Evolutionary conservation across 2,113 vertebrate species (phyloP).

Genomic region (Illadopsis cleaveri): DNA sequence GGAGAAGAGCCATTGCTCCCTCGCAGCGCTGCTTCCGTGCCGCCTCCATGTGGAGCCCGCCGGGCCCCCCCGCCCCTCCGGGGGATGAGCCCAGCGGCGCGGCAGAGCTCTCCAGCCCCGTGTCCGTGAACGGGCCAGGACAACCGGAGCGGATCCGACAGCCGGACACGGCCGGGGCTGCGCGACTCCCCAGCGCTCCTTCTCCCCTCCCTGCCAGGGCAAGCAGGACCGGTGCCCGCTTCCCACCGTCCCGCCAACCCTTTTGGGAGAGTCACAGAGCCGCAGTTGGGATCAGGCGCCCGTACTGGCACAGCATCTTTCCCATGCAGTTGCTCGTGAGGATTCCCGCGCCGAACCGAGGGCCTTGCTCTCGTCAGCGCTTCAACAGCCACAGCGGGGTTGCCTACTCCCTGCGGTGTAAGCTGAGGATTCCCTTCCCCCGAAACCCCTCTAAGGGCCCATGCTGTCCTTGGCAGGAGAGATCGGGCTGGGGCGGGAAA

Average conservation of each 20-base stretch:
- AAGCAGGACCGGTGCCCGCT: not conserved
- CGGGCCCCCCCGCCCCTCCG: too few species aligned
- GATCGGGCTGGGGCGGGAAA: not conserved
- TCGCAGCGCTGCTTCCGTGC: not conserved
- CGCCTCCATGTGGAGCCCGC: not conserved
- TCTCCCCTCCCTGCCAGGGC: not conserved
- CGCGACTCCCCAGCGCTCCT: not conserved
- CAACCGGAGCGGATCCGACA: not conserved
- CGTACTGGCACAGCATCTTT: not conserved
- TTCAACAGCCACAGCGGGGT: not conserved
- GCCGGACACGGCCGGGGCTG: too few species aligned
- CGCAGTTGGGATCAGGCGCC: not conserved
- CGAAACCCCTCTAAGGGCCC: not conserved
- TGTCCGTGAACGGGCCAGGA: not conserved
- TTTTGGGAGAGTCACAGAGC: not conserved
- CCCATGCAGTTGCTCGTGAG: too few species aligned
- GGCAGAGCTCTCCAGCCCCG: not conserved
- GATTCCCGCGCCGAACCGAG: not conserved
- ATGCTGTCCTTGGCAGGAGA: not conserved
- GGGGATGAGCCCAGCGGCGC: not conserved
- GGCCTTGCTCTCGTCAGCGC: not conserved
- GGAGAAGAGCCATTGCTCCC: not conserved
- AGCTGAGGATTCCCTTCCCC: not conserved
- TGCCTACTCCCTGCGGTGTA: not conserved
- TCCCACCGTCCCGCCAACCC: not conserved